Conservation (phyloP, 2,797 vertebrate species). For the Enteromius paludinosus region DNA sequence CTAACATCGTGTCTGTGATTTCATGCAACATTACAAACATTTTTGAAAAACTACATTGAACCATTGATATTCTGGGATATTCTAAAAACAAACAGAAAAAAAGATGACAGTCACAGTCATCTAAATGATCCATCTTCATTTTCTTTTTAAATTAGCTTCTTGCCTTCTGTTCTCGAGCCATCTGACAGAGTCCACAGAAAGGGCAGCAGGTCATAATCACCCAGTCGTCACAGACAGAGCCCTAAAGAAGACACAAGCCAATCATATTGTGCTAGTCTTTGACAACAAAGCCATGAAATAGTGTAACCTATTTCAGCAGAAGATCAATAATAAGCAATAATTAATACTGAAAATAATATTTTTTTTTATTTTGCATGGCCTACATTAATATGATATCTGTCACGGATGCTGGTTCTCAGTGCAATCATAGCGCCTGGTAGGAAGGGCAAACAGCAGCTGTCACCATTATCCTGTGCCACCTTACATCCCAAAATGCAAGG, state of each 20-base stretch:
- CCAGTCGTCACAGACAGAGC: conserved; percentile 83
- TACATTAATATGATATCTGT: conserved; percentile 76
- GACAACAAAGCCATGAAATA: neutral
- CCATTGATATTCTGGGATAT: neutral
- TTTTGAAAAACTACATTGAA: neutral
- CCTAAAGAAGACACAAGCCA: conserved; percentile 44
- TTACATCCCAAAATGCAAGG: conserved; percentile 80
- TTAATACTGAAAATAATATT: neutral
- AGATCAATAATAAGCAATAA: neutral
- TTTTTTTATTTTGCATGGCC: conserved; percentile 49
- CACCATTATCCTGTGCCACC: conserved; percentile 77
- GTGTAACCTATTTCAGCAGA: neutral
- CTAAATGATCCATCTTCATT: neutral
- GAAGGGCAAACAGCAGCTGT: conserved; percentile 79
- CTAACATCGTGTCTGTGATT: neutral
- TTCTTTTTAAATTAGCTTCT: conserved; percentile 63
- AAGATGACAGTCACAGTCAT: neutral
- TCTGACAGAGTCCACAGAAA: conserved; percentile 79
- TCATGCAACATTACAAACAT: neutral
- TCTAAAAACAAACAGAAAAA: neutral
- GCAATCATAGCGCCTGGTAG: conserved; percentile 79
- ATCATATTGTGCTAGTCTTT: neutral
- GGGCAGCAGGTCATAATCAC: conserved; percentile 74
- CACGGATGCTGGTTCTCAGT: conserved; percentile 77
- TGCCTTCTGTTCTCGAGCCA: conserved; percentile 79